Percentiles rank a stretch among this genome's conserved stretches.
Conservation (phyloP, 2,888 invertebrate genomes). For the Xylocampa areola region DNA sequence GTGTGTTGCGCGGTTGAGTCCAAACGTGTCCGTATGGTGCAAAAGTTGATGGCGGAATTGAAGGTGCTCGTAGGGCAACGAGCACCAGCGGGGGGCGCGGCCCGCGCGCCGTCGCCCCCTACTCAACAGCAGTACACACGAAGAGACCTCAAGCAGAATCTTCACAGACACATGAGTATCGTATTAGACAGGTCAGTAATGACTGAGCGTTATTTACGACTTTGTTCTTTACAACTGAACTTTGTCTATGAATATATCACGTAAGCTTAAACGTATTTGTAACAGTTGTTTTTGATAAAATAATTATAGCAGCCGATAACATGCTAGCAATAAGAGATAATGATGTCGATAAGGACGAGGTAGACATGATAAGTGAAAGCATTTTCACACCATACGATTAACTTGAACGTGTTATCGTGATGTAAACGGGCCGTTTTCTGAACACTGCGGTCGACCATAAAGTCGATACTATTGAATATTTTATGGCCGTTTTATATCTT, state of each 20-base stretch:
- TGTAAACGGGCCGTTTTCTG: constrained; percentile 55
- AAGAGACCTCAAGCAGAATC: constrained; percentile 86
- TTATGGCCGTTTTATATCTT: constrained; percentile 52
- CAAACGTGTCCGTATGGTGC: constrained; percentile 88
- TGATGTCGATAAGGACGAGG: constrained; percentile 52
- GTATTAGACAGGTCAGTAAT: constrained; percentile 87
- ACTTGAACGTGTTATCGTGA: constrained; percentile 57
- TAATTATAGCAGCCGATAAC: constrained; percentile 43
- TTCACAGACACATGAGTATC: constrained; percentile 88
- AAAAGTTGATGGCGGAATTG: constrained; percentile 87
- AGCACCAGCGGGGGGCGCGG: constrained; percentile 78
- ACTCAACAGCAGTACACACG: constrained; percentile 82
- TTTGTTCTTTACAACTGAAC: constrained; percentile 19
- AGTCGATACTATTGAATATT: constrained; percentile 59
- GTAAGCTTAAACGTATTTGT: constrained; percentile 25
- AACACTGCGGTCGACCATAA: constrained; percentile 47
- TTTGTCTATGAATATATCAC: constrained; percentile 24
- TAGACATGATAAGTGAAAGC: constrained; percentile 59
- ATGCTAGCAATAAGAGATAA: constrained; percentile 55
- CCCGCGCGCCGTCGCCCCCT: constrained; percentile 64
- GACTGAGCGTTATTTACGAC: constrained; percentile 29
- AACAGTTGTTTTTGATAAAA: constrained; percentile 27
- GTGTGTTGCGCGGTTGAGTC: constrained; percentile 77
- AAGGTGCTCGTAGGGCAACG: constrained; percentile 88
- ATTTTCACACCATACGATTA: constrained; percentile 59